A percentile compares a stretch with the other conserved stretches of the same genome.
Conservation (phyloP, 1,140 invertebrate species). For the Ctenoplectra terminalis region DNA sequence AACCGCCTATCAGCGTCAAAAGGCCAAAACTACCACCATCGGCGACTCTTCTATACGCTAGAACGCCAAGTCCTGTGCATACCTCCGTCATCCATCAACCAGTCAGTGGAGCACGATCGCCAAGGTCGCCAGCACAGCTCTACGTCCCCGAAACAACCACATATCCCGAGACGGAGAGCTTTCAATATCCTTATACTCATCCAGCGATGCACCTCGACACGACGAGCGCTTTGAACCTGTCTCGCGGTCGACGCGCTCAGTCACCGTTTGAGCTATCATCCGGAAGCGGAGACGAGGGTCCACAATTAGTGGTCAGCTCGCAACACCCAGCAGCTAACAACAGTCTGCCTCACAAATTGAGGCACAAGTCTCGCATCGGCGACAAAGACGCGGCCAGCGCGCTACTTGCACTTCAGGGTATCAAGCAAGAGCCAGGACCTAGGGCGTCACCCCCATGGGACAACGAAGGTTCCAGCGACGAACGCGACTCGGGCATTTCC, state of each 20-base stretch:
- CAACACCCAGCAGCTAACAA: constrained; percentile 82
- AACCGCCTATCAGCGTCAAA: constrained; percentile 92
- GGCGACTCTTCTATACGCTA: constrained; percentile 83
- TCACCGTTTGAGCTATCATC: constrained; percentile 88
- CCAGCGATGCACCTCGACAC: constrained; percentile 82
- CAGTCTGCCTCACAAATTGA: constrained; percentile 92
- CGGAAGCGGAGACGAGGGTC: constrained; percentile 88
- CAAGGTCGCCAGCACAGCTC: constrained; percentile 79
- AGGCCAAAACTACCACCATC: constrained; percentile 87
- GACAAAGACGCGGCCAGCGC: constrained; percentile 93
- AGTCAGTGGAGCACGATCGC: constrained; percentile 78
- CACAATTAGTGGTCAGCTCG: constrained; percentile 76
- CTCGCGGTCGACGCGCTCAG: constrained; percentile 83
- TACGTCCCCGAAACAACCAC: constrained; percentile 76
- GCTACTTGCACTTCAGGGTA: constrained; percentile 90
- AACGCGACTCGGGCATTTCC: constrained; percentile 94
- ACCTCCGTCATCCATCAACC: constrained; percentile 88
- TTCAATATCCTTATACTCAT: constrained; percentile 82
- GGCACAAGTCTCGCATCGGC: constrained; percentile 95
- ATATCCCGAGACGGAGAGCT: constrained; percentile 79
- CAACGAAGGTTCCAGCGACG: constrained; percentile 92
- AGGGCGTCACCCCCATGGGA: constrained; percentile 92
- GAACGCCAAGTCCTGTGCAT: constrained; percentile 86
- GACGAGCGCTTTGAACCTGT: constrained; percentile 86
- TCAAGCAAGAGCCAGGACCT: constrained; percentile 91